A percentile compares a stretch with the other conserved stretches of the same genome.
Evolutionary conservation across 2,113 vertebrate genomes (phyloP).

Genomic region (Hippopotamus amphibius): DNA sequence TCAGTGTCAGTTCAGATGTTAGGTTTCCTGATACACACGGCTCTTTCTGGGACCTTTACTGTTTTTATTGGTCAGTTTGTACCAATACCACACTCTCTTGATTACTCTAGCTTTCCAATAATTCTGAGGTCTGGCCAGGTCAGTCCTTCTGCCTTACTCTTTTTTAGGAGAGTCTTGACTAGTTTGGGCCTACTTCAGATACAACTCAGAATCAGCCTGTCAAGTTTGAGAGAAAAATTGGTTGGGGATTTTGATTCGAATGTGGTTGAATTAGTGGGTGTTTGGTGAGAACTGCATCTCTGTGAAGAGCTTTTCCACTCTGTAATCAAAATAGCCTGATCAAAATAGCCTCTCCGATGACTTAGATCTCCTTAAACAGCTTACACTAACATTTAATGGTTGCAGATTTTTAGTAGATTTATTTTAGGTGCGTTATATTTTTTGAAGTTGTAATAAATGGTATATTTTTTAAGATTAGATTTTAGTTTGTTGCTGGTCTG

Average conservation of each 20-base stretch:
- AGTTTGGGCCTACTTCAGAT: background rate
- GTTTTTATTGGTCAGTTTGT: background rate
- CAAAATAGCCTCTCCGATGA: accelerated
- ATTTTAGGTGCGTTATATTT: too few species aligned
- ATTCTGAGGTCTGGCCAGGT: background rate
- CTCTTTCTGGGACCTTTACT: background rate
- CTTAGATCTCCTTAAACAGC: background rate
- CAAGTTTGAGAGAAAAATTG: background rate
- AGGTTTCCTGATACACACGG: background rate
- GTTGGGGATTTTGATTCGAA: background rate
- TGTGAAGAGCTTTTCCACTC: background rate
- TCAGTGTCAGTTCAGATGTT: background rate
- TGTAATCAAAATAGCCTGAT: background rate
- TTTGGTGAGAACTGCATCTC: background rate
- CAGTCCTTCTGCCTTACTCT: background rate
- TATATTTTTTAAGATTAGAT: background rate
- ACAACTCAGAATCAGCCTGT: background rate
- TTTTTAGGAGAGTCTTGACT: background rate
- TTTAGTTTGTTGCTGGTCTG: background rate
- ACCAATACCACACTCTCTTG: background rate
- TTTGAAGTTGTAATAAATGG: background rate
- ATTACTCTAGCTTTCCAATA: background rate
- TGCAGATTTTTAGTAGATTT: background rate
- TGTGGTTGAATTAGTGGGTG: too few species aligned
- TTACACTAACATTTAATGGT: too few species aligned